Percentiles rank a stretch among this genome's conserved stretches.
Conservation (phyloP, 2,797 vertebrate genomes). For the Betta splendens region DNA sequence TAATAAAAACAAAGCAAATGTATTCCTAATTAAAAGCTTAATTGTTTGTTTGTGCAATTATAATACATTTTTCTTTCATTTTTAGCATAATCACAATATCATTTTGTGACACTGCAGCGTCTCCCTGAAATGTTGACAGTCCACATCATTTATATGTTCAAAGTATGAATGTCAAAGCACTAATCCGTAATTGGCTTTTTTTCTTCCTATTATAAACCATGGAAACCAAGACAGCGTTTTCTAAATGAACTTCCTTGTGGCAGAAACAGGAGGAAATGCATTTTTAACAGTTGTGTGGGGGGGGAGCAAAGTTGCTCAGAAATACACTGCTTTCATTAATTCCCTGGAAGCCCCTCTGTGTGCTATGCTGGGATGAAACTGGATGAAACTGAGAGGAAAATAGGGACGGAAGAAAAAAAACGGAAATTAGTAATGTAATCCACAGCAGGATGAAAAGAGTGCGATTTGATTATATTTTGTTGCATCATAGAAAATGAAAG, state of each 20-base stretch:
- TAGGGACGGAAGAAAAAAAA: conserved; percentile 36
- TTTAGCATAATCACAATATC: background rate
- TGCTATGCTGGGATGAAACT: conserved; percentile 52
- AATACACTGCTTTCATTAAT: conserved; percentile 39
- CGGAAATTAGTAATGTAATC: conserved; percentile 81
- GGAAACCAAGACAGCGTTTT: conserved; percentile 18
- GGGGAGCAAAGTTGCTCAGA: conserved; percentile 4
- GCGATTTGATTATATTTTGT: conserved; percentile 76
- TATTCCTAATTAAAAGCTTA: background rate
- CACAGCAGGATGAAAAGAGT: conserved; percentile 74
- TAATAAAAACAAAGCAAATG: background rate
- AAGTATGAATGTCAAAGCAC: background rate
- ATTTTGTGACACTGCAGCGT: background rate
- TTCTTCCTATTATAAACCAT: conserved; percentile 12
- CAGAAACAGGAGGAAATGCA: conserved; percentile 17
- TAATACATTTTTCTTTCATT: background rate
- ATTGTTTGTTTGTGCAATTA: background rate
- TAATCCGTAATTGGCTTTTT: conserved; percentile 3
- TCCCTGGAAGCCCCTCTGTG: conserved; percentile 35
- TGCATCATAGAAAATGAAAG: conserved; percentile 77
- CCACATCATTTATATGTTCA: background rate
- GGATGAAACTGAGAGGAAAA: conserved; percentile 54
- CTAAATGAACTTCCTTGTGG: conserved; percentile 4
- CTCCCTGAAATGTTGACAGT: background rate
- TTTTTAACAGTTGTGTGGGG: conserved; percentile 17